These are phyloP conservation scores for Rhodeus uyekii DNA, from an alignment of 2,797 vertebrate genomes.

Conservation along the genomic window DNA sequence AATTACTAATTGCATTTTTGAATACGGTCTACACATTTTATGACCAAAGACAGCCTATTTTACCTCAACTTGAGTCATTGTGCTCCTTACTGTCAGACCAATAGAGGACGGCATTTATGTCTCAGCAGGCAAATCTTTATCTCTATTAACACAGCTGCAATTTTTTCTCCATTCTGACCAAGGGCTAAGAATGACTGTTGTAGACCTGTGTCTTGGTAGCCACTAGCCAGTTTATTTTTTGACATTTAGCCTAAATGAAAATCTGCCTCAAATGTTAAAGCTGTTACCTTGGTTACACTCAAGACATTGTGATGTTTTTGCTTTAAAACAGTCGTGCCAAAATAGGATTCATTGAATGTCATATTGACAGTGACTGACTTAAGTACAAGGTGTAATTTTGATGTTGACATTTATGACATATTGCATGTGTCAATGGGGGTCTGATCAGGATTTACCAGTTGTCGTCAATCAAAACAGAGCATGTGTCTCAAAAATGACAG, in stretches of 20 bases:
- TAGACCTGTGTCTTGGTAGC: conserved; percentile 13
- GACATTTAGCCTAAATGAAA: conserved; percentile 41
- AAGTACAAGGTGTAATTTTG: conserved; percentile 12
- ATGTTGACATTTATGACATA: conserved; percentile 35
- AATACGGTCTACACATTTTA: conserved; percentile 13
- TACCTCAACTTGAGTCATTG: conserved; percentile 38
- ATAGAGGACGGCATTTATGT: conserved; percentile 64
- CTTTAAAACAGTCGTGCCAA: conserved; percentile 24
- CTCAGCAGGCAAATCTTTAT: conserved; percentile 67
- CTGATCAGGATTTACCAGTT: conserved; percentile 29
- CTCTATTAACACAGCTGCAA: conserved; percentile 58
- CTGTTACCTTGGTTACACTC: conserved; percentile 7
- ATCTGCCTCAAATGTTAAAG: conserved; percentile 24
- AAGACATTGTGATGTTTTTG: conserved; percentile 8
- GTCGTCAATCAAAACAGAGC: neutral
- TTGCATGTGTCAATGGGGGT: neutral
- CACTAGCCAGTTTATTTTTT: conserved; percentile 33
- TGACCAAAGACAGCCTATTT: conserved; percentile 21
- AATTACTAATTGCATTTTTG: neutral
- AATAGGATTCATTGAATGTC: neutral
- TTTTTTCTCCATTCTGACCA: conserved; percentile 44
- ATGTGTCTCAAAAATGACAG: conserved; percentile 16
- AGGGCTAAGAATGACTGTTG: neutral
- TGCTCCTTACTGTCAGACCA: conserved; percentile 63
- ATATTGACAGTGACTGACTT: conserved; percentile 14